These are phyloP conservation scores for Aphyosemion australe DNA, from an alignment of 2,113 vertebrate species.

Conservation along the genomic window DNA sequence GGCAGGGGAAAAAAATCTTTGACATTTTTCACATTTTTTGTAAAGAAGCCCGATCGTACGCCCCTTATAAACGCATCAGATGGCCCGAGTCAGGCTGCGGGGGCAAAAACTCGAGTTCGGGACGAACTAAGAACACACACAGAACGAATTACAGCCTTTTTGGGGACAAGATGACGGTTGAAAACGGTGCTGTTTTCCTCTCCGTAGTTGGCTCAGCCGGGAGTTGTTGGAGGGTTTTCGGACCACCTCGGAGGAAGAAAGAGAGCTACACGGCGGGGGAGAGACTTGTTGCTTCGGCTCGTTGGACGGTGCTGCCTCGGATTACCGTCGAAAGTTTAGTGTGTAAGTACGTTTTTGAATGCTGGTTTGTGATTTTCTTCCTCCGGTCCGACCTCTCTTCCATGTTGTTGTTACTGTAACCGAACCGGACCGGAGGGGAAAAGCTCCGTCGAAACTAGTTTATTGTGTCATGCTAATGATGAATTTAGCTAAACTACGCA, in stretches of 20 bases:
- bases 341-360: slow-evolving; percentile 74
- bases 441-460: slow-evolving; percentile 24
- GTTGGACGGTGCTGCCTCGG: slow-evolving; percentile 61
- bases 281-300: slow-evolving; percentile 90
- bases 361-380: slow-evolving; percentile 5
- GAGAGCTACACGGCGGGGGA: slow-evolving; percentile 78
- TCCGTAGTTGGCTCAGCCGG: slow-evolving; percentile 85
- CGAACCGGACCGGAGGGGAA: slow-evolving; percentile 25
- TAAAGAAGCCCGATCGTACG: slow-evolving; percentile 77
- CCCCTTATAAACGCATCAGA: slow-evolving; percentile 67
- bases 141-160: slow-evolving; percentile 43
- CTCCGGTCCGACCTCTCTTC: slow-evolving; percentile 18
- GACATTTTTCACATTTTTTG: slow-evolving; percentile 87
- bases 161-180: slow-evolving; percentile 85
- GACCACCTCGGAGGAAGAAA: slow-evolving; percentile 81
- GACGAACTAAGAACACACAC: slow-evolving; percentile 36
- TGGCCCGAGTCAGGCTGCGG: slow-evolving; percentile 28
- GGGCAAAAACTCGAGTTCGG: slow-evolving; percentile 27
- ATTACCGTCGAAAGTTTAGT: slow-evolving; percentile 62
- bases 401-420: slow-evolving; percentile 60
- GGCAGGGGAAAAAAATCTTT: slow-evolving; percentile 76
- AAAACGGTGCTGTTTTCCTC: slow-evolving; percentile 84
- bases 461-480: slow-evolving; percentile 5
- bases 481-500: neutral
- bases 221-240: slow-evolving; percentile 89